These are phyloP conservation scores for Ophion slaviceki DNA, from an alignment of 2,888 invertebrate genomes.

Conservation along the genomic window DNA sequence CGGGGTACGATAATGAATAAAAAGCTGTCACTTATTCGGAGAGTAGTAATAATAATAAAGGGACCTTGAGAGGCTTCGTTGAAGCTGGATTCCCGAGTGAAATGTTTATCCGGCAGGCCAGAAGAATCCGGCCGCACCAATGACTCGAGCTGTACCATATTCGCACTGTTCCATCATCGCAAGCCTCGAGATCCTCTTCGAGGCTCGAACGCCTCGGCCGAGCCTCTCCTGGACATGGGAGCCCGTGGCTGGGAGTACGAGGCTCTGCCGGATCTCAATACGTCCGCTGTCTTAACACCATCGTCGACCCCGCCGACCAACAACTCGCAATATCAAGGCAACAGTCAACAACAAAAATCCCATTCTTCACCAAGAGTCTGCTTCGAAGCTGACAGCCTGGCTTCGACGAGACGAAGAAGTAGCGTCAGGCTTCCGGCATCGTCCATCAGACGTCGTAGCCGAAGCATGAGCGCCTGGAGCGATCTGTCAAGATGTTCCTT, in stretches of 20 bases:
- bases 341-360: constrained; percentile 68
- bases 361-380: constrained; percentile 85
- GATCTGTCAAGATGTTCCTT: constrained; percentile 93
- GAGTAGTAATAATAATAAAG: background rate
- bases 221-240: constrained; percentile 84
- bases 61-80: background rate
- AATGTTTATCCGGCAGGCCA: constrained; percentile 36
- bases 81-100: constrained; percentile 58
- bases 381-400: constrained; percentile 84
- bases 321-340: constrained; percentile 54
- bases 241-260: constrained; percentile 81
- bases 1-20: background rate
- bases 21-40: background rate
- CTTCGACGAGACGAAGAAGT: constrained; percentile 79
- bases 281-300: constrained; percentile 79
- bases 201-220: constrained; percentile 78
- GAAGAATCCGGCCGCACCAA: constrained; percentile 47
- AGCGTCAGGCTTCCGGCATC: constrained; percentile 69
- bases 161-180: constrained; percentile 70
- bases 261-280: constrained; percentile 79
- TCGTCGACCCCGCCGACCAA: constrained; percentile 78
- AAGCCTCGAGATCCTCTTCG: constrained; percentile 77
- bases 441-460: constrained; percentile 84
- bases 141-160: constrained; percentile 76
- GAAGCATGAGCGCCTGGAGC: constrained; percentile 95